Evolutionary conservation across 2,888 invertebrate species (phyloP).

Genomic region (Pinctada fucata): DNA sequence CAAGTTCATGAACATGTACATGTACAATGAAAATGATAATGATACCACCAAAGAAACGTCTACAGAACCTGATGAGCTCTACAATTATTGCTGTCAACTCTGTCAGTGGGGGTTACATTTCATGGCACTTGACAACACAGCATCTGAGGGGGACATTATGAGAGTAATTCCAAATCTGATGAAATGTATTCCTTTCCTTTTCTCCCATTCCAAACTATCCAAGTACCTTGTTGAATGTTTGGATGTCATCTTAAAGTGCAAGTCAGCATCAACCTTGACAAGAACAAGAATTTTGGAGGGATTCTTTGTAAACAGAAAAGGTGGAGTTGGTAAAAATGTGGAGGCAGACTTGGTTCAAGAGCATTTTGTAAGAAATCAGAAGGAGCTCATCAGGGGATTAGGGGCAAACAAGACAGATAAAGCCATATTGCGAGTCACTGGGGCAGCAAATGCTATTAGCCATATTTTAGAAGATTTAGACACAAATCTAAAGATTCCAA

Average conservation of each 20-base stretch:
- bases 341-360: conserved; percentile 20
- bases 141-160: conserved; percentile 35
- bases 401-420: conserved; percentile 3
- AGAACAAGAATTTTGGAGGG: conserved; percentile 15
- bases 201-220: conserved; percentile 28
- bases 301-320: conserved; percentile 5
- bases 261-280: not conserved
- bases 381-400: not conserved
- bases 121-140: conserved; percentile 38
- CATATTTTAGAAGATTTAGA: conserved; percentile 1
- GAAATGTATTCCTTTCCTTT: conserved; percentile 35
- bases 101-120: conserved; percentile 35
- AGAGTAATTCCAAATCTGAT: conserved; percentile 11
- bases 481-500: not conserved
- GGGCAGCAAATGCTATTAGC: conserved; percentile 3
- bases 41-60: not conserved
- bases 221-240: conserved; percentile 18
- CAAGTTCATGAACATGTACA: no score
- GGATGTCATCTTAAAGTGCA: no score
- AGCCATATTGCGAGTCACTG: not conserved
- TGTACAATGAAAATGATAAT: no score
- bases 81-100: conserved; percentile 20
- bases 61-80: not conserved
- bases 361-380: conserved; percentile 19
- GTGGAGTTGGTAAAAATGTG: conserved; percentile 3